Base-by-base conservation (phyloP, 1,140 invertebrate species). In the Drosophila mauritiana region DNA sequence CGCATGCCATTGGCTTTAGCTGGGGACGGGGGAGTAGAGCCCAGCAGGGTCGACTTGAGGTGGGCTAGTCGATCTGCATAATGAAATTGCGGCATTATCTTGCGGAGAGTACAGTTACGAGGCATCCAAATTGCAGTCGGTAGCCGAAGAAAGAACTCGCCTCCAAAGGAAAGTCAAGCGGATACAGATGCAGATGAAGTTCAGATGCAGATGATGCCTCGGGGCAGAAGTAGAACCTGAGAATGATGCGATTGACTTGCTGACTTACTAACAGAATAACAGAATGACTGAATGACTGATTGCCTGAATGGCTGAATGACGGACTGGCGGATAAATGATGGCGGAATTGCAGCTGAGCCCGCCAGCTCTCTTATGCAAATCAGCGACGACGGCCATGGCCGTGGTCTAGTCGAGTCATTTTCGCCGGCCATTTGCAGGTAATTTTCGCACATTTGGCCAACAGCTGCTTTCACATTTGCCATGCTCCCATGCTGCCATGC, bases 371-470 rank as follows among this genome's bases (percentile, higher is more conserved):
- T 46, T 78, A 78, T 85, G 81, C 80, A 84, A 85, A 85, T 62
- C 62, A 78, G 27, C 58, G 17, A 17, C 17, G 13, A 15, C 15
- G 49, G 37, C 73, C 68, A 53, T 61, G 57, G 65, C 62, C 48
- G 45, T 68, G 61, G 37, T 49, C 67, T 61, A 39, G 67, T 45
- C 68, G 36, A 76, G 53, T 76, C 59, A 75, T 75, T 75, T 75
- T 65, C 52, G 39, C 48, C 31, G 36, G 61, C 84, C 79, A 86
- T 86, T 86, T 82, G 62, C 48, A 43, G 46, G 79, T 77, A 68
- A 88, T 86, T 86, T 86, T 88, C 84, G 76, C 83, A 83, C 84
- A 89, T 88, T 86, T 83, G 72, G 75, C 83, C 83, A 83, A 88
- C 79, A 77, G 84, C 83, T 79, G 75, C 80, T 83, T 89, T 88